Conservation (phyloP, 2,113 vertebrate genomes). For the Cisticola juncidis region DNA sequence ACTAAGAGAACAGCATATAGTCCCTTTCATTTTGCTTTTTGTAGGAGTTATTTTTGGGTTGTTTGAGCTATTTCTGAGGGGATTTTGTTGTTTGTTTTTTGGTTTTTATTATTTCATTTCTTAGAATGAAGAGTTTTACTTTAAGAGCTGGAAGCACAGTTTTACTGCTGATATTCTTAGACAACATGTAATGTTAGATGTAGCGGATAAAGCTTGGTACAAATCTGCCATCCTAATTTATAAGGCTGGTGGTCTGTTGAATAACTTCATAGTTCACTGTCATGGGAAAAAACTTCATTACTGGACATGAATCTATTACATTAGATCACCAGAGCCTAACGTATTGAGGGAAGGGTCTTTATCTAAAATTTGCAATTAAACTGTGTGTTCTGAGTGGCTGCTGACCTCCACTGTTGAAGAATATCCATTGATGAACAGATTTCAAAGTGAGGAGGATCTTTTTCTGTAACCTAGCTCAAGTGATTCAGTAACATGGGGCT, state of each 20-base stretch:
- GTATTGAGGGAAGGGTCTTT: not conserved
- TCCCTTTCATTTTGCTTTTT: not conserved
- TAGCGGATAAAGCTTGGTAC: not conserved
- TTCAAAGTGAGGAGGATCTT: not conserved
- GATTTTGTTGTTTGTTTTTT: not conserved
- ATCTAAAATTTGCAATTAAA: not conserved
- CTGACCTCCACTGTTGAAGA: not conserved
- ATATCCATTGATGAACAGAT: not conserved
- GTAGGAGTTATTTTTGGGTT: not conserved
- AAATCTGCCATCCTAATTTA: not conserved
- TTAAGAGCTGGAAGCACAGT: not conserved
- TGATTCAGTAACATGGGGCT: not conserved
- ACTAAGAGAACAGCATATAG: fast-evolving
- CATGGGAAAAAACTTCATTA: not conserved
- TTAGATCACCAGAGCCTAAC: not conserved
- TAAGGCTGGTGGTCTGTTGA: not conserved
- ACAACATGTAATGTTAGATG: not conserved
- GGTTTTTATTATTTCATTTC: not conserved
- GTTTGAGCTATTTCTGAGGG: fast-evolving
- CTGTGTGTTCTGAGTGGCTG: not conserved
- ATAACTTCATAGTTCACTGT: not conserved
- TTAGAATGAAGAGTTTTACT: not conserved
- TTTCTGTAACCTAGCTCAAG: not conserved
- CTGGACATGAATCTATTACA: not conserved
- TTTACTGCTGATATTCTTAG: not conserved